Evolutionary conservation across 2,888 invertebrate species (phyloP).

Genomic region (Ellobium chinense): DNA sequence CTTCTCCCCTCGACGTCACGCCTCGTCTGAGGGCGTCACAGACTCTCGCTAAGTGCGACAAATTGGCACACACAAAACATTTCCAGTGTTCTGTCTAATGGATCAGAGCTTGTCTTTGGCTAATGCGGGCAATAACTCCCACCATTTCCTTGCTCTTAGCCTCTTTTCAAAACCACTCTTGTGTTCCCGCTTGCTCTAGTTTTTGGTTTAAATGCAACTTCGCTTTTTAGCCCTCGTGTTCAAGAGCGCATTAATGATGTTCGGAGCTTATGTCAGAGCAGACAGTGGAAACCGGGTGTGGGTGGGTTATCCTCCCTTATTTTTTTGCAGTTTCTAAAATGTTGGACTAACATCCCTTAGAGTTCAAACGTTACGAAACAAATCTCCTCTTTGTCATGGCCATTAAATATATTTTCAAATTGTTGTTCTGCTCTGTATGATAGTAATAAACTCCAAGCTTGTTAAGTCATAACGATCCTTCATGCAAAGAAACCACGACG

Average conservation of each 20-base stretch:
- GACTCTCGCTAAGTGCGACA: slow-evolving; percentile 34
- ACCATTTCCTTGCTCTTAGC: slow-evolving; percentile 1
- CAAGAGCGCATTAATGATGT: background rate
- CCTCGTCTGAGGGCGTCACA: background rate
- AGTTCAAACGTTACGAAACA: background rate
- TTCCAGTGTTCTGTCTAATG: slow-evolving; percentile 16
- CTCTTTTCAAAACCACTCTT: slow-evolving; percentile 11
- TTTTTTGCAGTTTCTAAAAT: background rate
- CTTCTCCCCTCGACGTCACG: background rate
- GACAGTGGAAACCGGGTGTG: too few species aligned
- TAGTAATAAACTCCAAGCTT: too few species aligned
- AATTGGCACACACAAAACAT: slow-evolving; percentile 28
- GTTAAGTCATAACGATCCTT: too few species aligned
- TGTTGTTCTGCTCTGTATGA: too few species aligned
- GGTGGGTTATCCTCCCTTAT: background rate
- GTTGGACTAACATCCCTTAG: background rate
- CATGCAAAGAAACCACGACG: too few species aligned
- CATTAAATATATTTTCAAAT: too few species aligned
- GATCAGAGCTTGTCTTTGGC: slow-evolving; percentile 23
- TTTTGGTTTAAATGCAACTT: too few species aligned
- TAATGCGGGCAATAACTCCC: slow-evolving; percentile 24
- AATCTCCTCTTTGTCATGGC: too few species aligned
- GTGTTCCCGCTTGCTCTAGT: background rate
- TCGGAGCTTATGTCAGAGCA: too few species aligned
- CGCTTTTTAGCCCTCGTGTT: background rate